phyloP scores from a whole-genome alignment of 2,888 invertebrate genomes.

The Brenthis hecate region DNA sequence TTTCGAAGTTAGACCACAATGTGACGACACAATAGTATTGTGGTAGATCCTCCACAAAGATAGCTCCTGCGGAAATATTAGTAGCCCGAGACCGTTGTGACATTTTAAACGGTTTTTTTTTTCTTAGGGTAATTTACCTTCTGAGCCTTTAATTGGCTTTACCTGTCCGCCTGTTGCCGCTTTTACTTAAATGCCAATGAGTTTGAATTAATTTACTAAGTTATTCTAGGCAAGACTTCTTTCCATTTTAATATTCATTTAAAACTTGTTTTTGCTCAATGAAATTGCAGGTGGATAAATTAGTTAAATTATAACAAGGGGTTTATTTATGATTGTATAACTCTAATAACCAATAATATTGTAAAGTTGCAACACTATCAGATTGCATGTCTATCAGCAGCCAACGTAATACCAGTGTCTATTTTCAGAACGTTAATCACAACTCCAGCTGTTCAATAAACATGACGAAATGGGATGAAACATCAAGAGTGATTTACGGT shows the following conservation, averaged over 20 bases:
- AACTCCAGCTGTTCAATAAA: conserved; percentile 19
- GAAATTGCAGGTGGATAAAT: too few species aligned
- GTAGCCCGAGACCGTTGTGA: conserved; percentile 46
- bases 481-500: conserved; percentile 40
- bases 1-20: conserved; percentile 46
- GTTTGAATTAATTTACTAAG: conserved; percentile 19
- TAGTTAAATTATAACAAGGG: too few species aligned
- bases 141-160: conserved; percentile 55
- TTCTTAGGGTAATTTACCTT: conserved; percentile 47
- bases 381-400: background rate
- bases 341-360: too few species aligned
- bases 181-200: conserved; percentile 27
- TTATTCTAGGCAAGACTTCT: conserved; percentile 13
- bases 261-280: background rate
- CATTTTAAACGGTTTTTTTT: conserved; percentile 51
- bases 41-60: conserved; percentile 54
- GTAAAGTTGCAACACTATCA: too few species aligned
- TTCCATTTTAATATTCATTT: too few species aligned
- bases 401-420: conserved; percentile 12
- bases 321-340: too few species aligned
- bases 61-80: conserved; percentile 55
- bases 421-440: conserved; percentile 24
- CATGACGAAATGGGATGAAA: conserved; percentile 34
- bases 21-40: conserved; percentile 53
- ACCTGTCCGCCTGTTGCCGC: conserved; percentile 24